Percentiles rank a stretch among this genome's conserved stretches.
Conservation (phyloP, 1,140 invertebrate species). For the Goniozus legneri region DNA sequence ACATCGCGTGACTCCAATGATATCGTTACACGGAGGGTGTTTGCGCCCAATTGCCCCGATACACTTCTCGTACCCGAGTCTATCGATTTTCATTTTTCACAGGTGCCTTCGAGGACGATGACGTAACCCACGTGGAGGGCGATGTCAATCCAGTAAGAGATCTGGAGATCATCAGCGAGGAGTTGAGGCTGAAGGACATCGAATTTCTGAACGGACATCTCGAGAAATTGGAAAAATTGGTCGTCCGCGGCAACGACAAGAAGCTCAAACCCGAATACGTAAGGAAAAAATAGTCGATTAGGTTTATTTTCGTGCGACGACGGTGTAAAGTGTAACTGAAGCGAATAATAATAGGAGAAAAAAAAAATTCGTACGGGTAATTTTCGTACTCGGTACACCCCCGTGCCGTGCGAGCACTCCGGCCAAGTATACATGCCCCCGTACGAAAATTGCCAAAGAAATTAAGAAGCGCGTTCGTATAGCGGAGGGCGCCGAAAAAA, state of each 20-base stretch:
- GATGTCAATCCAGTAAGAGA: slow-evolving; percentile 97
- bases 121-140: slow-evolving; percentile 97
- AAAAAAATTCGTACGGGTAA: too few relatives aligned
- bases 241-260: slow-evolving; percentile 90
- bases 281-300: slow-evolving; percentile 46
- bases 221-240: slow-evolving; percentile 85
- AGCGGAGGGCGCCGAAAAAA: slow-evolving; percentile 33
- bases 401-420: too few relatives aligned
- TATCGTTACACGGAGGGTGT: too few relatives aligned
- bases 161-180: slow-evolving; percentile 94
- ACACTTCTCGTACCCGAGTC: too few relatives aligned
- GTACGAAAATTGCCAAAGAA: slow-evolving; percentile 37
- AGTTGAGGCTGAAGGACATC: slow-evolving; percentile 91
- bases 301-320: neutral
- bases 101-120: slow-evolving; percentile 98
- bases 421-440: too few relatives aligned
- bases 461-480: slow-evolving; percentile 43
- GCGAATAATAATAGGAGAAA: too few relatives aligned
- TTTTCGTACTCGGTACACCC: too few relatives aligned
- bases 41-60: too few relatives aligned
- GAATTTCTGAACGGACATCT: slow-evolving; percentile 77
- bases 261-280: slow-evolving; percentile 95
- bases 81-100: too few relatives aligned
- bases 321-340: too few relatives aligned
- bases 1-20: too few relatives aligned